A percentile compares a stretch with the other conserved stretches of the same genome.
These are phyloP conservation scores for Porites lobata DNA, from an alignment of 92 coral and sea anemone species.

Conservation along the genomic window DNA sequence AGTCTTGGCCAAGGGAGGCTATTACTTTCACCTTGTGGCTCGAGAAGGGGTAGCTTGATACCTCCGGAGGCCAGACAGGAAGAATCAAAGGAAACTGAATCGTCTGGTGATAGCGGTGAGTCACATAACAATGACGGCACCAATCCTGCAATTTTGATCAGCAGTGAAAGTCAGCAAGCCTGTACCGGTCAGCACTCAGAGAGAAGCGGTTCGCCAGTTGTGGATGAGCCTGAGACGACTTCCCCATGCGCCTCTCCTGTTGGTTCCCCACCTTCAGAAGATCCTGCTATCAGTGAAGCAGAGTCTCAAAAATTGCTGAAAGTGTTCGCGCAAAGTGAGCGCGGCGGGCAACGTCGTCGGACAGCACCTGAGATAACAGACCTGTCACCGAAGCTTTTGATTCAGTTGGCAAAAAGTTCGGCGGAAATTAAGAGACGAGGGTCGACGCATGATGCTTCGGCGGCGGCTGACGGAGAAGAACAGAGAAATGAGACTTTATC, in stretches of 20 bases:
- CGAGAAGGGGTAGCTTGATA: conserved; percentile 30
- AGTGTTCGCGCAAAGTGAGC: conserved; percentile 36
- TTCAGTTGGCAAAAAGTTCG: conserved; percentile 50
- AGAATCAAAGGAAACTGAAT: conserved; percentile 6
- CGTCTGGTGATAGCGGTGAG: background rate
- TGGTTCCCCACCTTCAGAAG: conserved; percentile 17
- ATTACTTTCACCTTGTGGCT: conserved; percentile 1
- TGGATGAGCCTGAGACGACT: background rate
- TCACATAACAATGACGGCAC: background rate
- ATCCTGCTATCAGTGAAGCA: conserved; percentile 12
- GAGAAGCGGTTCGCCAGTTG: conserved; percentile 7
- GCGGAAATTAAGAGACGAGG: conserved; percentile 26
- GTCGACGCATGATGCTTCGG: conserved; percentile 7
- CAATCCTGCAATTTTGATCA: conserved; percentile 35
- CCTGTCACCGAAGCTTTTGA: conserved; percentile 47
- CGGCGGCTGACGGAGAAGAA: background rate
- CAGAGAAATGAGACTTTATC: background rate
- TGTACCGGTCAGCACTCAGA: background rate
- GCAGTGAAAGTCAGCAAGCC: background rate
- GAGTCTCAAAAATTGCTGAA: conserved; percentile 38
- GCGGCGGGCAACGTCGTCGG: conserved; percentile 35
- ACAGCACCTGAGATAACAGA: conserved; percentile 43
- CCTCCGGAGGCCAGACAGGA: background rate
- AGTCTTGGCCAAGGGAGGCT: background rate
- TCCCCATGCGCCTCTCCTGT: background rate